phyloP scores from a whole-genome alignment of 2,797 vertebrate genomes.

The Esox masquinongy region DNA sequence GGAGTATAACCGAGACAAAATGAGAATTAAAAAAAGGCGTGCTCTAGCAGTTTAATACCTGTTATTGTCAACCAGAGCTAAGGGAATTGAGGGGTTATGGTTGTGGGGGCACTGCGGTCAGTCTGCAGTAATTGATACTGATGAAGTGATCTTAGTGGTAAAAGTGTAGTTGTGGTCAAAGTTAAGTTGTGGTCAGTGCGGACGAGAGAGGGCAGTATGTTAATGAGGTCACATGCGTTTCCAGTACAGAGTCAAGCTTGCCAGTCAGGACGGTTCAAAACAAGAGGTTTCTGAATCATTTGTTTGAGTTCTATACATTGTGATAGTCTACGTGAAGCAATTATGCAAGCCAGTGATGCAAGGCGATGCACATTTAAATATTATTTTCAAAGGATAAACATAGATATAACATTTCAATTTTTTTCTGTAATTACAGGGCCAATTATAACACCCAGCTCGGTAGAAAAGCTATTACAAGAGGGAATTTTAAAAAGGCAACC shows the following conservation, averaged over 20 bases:
- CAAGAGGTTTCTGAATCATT: neutral
- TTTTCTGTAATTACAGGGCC: neutral
- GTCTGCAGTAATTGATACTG: neutral
- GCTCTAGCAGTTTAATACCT: slow-evolving; percentile 42
- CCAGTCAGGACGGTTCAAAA: neutral
- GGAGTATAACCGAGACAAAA: slow-evolving; percentile 18
- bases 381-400: slow-evolving; percentile 27
- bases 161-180: neutral
- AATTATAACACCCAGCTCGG: slow-evolving; percentile 11
- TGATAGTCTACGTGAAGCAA: neutral
- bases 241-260: neutral
- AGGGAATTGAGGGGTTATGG: neutral
- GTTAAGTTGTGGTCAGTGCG: neutral
- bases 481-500: neutral
- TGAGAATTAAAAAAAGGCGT: slow-evolving; percentile 44
- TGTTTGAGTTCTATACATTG: neutral
- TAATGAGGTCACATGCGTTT: neutral
- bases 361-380: slow-evolving; percentile 7
- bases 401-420: slow-evolving; percentile 13
- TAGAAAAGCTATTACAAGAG: slow-evolving; percentile 2
- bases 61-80: neutral
- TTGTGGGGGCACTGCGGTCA: neutral
- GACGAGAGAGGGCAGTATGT: neutral
- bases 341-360: slow-evolving; percentile 7
- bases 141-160: neutral